Percentiles rank a stretch among this genome's conserved stretches.
Evolutionary conservation across 2,113 vertebrate species (phyloP).

Genomic region (Meriones unguiculatus): DNA sequence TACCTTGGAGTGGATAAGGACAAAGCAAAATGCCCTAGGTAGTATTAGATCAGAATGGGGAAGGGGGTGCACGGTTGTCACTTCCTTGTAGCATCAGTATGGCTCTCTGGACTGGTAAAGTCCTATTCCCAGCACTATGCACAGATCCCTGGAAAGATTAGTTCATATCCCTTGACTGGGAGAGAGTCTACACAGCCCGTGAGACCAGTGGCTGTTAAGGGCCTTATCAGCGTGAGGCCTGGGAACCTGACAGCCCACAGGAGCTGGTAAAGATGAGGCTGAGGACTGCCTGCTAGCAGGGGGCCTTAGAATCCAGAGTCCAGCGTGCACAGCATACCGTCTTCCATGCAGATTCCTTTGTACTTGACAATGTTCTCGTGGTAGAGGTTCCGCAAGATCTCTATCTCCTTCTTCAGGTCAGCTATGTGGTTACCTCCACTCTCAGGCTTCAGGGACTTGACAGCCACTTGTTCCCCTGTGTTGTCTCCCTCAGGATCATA

Average conservation of each 20-base stretch:
- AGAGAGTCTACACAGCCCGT: neutral
- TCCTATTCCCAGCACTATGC: neutral
- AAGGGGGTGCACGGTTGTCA: neutral
- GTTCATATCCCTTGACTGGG: neutral
- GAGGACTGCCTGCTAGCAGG: too few relatives aligned
- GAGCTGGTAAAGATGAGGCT: neutral
- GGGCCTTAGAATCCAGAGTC: neutral
- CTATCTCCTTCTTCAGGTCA: constrained; percentile 95
- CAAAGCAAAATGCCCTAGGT: neutral
- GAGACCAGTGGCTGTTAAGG: neutral
- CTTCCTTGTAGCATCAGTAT: neutral
- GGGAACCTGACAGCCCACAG: rapidly evolving
- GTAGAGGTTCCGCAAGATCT: constrained; percentile 96
- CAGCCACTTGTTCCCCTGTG: constrained; percentile 97
- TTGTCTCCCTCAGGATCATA: constrained; percentile 97
- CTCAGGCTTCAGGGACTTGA: constrained; percentile 98
- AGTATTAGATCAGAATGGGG: neutral
- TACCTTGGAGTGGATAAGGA: neutral
- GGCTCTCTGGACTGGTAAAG: neutral
- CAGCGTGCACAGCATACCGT: constrained; percentile 86
- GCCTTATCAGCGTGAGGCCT: rapidly evolving
- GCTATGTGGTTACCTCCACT: constrained; percentile 94
- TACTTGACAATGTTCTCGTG: constrained; percentile 99
- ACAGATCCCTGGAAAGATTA: neutral
- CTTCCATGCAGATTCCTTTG: constrained; percentile 97